These are phyloP conservation scores for Esox lucius DNA, from an alignment of 2,797 vertebrate species.

Conservation along the genomic window DNA sequence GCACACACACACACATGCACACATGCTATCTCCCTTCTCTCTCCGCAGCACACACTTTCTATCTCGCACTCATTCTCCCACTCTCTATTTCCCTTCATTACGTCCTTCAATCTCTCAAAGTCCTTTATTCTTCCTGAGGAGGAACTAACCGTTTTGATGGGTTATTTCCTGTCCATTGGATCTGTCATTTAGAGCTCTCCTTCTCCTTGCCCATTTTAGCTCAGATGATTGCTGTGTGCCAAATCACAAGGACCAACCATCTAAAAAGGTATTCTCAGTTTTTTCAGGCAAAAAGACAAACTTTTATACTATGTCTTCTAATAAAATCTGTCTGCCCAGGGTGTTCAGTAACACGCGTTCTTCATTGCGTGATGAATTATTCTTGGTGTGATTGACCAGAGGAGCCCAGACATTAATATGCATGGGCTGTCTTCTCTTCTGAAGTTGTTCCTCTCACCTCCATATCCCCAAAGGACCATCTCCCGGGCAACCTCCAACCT, in stretches of 20 bases:
- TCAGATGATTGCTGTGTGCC: not conserved
- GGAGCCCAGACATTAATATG: not conserved
- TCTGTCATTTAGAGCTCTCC: not conserved
- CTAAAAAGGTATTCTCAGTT: too few relatives aligned
- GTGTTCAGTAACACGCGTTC: not conserved
- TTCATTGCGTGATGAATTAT: not conserved
- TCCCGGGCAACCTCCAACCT: not conserved
- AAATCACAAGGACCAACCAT: too few relatives aligned
- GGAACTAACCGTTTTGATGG: not conserved
- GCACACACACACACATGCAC: not conserved
- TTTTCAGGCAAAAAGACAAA: too few relatives aligned
- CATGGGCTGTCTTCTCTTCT: not conserved
- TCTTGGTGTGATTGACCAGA: not conserved
- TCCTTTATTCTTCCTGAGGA: not conserved
- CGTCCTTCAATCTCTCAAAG: constrained; percentile 4
- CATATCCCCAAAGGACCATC: not conserved
- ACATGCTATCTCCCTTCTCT: not conserved
- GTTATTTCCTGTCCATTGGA: not conserved
- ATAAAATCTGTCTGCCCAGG: too few relatives aligned
- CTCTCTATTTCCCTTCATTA: constrained; percentile 3
- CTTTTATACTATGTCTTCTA: too few relatives aligned
- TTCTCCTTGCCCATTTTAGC: not conserved
- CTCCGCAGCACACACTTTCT: not conserved
- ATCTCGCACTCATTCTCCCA: not conserved
- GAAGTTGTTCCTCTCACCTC: not conserved